A percentile compares a stretch with the other conserved stretches of the same genome.
These are phyloP conservation scores for Neopipo cinnamomea DNA, from an alignment of 2,113 vertebrate genomes.

Conservation along the genomic window DNA sequence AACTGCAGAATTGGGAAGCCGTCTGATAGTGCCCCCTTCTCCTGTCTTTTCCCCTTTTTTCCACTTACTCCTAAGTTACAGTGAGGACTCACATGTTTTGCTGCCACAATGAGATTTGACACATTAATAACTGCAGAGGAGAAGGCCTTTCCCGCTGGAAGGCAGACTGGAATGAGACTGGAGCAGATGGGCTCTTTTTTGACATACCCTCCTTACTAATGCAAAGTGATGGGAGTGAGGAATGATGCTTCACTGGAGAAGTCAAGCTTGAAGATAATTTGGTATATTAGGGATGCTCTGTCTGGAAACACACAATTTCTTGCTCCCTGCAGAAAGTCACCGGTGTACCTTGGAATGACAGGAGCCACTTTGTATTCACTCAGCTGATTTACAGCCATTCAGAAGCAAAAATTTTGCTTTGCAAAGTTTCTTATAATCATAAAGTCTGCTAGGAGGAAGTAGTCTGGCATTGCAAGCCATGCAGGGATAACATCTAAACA, in stretches of 20 bases:
- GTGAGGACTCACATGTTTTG: background rate
- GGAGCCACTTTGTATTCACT: conserved; percentile 17
- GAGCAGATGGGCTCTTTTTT: conserved; percentile 43
- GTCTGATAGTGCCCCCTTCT: background rate
- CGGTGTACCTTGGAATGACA: background rate
- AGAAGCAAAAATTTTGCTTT: conserved; percentile 11
- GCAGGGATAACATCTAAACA: background rate
- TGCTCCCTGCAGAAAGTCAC: background rate
- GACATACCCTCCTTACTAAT: background rate
- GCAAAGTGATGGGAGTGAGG: background rate
- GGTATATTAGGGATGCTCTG: background rate
- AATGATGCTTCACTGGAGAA: conserved; percentile 20
- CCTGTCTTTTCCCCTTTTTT: background rate
- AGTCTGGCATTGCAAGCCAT: background rate
- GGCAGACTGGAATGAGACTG: background rate
- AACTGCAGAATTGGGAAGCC: background rate
- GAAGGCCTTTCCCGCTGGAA: background rate
- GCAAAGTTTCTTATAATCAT: background rate
- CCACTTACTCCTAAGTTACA: background rate
- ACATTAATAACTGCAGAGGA: background rate
- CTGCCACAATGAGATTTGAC: background rate
- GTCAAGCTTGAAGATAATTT: conserved; percentile 38
- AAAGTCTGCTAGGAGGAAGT: background rate
- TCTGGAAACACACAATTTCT: background rate
- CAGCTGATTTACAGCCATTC: background rate